phyloP scores from a whole-genome alignment of 2,888 invertebrate genomes.

The Ypsolopha sequella region DNA sequence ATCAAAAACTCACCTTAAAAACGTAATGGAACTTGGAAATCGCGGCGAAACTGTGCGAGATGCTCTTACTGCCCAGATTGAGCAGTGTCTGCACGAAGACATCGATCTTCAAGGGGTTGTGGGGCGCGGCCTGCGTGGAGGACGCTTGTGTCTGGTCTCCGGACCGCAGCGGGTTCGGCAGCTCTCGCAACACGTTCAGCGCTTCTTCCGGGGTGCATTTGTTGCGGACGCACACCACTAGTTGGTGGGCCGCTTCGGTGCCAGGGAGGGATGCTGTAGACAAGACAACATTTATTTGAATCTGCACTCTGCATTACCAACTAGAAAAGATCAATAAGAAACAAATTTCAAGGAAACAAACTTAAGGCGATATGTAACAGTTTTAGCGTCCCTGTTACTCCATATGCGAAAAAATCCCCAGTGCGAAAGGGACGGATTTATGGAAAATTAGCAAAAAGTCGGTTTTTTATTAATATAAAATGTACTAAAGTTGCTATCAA shows the following conservation, averaged over 20 bases:
- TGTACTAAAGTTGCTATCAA: too few species aligned
- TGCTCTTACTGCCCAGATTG: constrained; percentile 95
- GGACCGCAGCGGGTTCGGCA: constrained; percentile 85
- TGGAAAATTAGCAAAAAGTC: too few species aligned
- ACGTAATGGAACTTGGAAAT: constrained; percentile 96
- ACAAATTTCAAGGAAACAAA: too few species aligned
- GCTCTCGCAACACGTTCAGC: constrained; percentile 85
- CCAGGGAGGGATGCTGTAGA: constrained; percentile 79
- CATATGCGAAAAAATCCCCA: too few species aligned
- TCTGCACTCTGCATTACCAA: too few species aligned
- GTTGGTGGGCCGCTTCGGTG: constrained; percentile 85
- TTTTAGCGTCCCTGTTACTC: too few species aligned
- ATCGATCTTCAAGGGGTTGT: constrained; percentile 95
- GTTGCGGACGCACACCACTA: constrained; percentile 88
- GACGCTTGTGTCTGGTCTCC: constrained; percentile 66
- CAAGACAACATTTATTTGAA: too few species aligned
- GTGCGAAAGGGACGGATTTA: too few species aligned
- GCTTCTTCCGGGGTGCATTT: constrained; percentile 94
- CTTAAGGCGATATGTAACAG: too few species aligned
- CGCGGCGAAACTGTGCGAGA: constrained; percentile 99
- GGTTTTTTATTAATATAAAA: too few species aligned
- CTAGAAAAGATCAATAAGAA: too few species aligned
- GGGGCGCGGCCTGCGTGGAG: constrained; percentile 77
- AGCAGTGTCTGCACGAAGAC: constrained; percentile 96
- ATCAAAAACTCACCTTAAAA: constrained; percentile 75